phyloP scores from a whole-genome alignment of 2,797 vertebrate species.

The Carcharodon carcharias region DNA sequence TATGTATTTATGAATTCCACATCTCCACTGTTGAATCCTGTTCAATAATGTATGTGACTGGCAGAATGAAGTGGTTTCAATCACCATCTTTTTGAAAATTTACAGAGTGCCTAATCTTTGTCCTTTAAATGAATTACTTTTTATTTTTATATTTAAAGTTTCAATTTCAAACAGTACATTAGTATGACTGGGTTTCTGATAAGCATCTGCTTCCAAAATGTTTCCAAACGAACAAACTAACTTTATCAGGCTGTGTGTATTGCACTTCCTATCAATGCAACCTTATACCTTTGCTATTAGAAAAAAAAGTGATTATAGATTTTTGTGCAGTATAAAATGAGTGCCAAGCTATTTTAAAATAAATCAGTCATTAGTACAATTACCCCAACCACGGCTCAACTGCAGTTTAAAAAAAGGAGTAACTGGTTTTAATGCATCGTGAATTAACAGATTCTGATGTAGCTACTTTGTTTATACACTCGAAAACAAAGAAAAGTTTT shows the following conservation, averaged over 20 bases:
- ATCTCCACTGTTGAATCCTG: neutral
- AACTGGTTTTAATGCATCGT: neutral
- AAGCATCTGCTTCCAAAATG: neutral
- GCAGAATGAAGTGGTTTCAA: neutral
- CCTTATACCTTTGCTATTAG: neutral
- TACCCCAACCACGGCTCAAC: neutral
- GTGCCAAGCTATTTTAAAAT: neutral
- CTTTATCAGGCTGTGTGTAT: neutral
- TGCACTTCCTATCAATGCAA: neutral
- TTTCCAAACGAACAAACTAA: neutral
- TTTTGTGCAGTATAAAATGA: constrained; percentile 1
- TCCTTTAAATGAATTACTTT: neutral
- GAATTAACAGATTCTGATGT: neutral
- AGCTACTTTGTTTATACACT: neutral
- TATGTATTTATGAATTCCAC: neutral
- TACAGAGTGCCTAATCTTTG: neutral
- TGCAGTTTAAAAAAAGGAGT: neutral
- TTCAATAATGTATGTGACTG: neutral
- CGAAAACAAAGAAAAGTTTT: neutral
- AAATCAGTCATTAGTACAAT: neutral
- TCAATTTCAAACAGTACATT: neutral
- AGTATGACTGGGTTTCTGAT: neutral
- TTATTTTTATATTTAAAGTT: neutral
- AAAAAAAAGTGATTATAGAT: neutral
- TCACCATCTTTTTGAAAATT: neutral